Evolutionary conservation across 2,113 vertebrate genomes (phyloP).

Genomic region (Oreochromis niloticus): DNA sequence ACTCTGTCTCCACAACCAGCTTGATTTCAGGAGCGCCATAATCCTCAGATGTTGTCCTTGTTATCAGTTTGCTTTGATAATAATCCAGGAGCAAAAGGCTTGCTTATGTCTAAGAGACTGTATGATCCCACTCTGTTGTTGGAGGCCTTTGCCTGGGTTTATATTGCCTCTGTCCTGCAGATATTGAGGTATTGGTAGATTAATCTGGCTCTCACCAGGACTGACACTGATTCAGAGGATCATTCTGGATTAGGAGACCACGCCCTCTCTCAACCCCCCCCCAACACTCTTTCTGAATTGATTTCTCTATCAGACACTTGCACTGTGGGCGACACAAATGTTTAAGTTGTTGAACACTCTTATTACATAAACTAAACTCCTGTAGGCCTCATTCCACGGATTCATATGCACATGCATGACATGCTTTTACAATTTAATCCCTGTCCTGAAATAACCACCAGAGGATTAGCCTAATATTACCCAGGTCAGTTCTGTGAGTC

Average conservation of each 20-base stretch:
- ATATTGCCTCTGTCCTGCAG: background rate
- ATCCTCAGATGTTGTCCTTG: background rate
- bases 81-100: background rate
- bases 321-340: rapidly evolving
- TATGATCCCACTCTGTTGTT: background rate
- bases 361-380: background rate
- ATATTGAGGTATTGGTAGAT: background rate
- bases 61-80: rapidly evolving
- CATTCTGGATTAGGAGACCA: conserved; percentile 62
- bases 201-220: conserved; percentile 37
- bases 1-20: conserved; percentile 96
- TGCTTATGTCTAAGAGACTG: background rate
- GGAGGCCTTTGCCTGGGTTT: background rate
- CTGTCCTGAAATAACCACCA: background rate
- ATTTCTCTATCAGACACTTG: background rate
- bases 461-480: conserved; percentile 38
- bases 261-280: background rate
- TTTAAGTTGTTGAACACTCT: background rate
- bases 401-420: background rate
- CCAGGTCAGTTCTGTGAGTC: conserved; percentile 7
- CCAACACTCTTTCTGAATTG: background rate
- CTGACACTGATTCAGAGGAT: conserved; percentile 47
- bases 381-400: background rate
- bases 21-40: conserved; percentile 90
- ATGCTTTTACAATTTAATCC: background rate